Base-by-base conservation (phyloP, 2,113 vertebrate species). In the Cyanocitta stelleri region DNA sequence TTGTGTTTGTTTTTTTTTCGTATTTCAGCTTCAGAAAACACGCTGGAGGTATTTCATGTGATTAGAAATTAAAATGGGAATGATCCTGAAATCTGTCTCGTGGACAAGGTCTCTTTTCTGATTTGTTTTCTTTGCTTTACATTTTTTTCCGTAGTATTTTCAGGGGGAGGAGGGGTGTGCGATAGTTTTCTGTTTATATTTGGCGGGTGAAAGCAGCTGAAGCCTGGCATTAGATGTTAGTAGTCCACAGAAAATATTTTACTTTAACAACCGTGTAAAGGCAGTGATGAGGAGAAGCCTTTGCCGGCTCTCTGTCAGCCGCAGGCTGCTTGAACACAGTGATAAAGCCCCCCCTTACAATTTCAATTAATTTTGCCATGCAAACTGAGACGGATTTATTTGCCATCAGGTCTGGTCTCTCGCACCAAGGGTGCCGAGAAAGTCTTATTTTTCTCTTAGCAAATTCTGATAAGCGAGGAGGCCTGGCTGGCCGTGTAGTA, bases 21-120 rank as follows among this genome's bases (percentile, higher is more conserved):
- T 26, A 23, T 77, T 84, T 85, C 29, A 54, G 11, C 23, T 54
- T n/a, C 49, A 79, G 67, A 62, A 94, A 91, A 81, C 27, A 54
- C 1, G 2, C 16, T 77, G 75, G 22, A 77, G 22, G 32, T 67
- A 74, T 74, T 90, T 84, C 1, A 51, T 18, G 32, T 59, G 18
- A 63, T 88, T 67, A 78, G 26, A 68, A 95, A n/a, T 72, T 59
- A 90, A 88, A 88, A 88, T 13, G 39, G 41, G 54, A 83, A 86
- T 22, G 26, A 89, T 84, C 11, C 56, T 75, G 35, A 37, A 63
- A 33, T 64, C 10, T 59, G 8, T 41, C 15, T 72, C 7, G 2
- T 2, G 7, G 29, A 7, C 24, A 33, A 68, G 16, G 16, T 91
- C 16, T 66, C 5, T 75, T 71, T 68, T 69, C 41, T 66, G 17